Evolutionary conservation across 2,888 invertebrate species (phyloP).

Genomic region (Emmelina monodactyla): DNA sequence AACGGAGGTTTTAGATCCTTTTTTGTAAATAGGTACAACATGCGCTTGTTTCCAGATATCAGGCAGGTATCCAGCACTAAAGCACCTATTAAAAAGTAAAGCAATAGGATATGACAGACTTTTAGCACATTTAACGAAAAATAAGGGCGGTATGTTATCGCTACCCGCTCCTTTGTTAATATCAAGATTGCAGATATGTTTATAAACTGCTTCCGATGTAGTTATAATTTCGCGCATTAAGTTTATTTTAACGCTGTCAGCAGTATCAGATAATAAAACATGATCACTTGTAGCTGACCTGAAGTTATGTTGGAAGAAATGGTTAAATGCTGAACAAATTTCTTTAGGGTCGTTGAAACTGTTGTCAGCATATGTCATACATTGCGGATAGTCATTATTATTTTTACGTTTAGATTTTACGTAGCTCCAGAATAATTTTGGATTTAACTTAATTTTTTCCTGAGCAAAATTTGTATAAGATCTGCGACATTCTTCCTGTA

Average conservation of each 20-base stretch:
- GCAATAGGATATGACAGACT: not conserved
- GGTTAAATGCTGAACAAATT: not conserved
- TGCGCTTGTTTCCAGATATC: conserved; percentile 5
- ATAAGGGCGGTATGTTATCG: not conserved
- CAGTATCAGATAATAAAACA: not conserved
- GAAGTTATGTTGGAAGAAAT: not conserved
- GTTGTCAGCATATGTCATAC: not conserved
- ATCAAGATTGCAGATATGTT: not conserved
- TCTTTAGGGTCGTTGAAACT: not conserved
- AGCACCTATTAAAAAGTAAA: conserved; percentile 1
- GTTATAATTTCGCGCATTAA: not conserved
- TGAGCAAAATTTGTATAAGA: not conserved
- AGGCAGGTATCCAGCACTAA: conserved; percentile 3
- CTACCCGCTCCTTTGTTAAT: not conserved
- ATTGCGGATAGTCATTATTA: too few species aligned
- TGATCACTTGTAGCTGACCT: not conserved
- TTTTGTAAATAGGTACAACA: conserved; percentile 7
- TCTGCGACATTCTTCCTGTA: not conserved
- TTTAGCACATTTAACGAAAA: not conserved
- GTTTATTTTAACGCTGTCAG: not conserved
- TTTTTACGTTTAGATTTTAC: too few species aligned
- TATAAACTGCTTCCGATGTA: not conserved
- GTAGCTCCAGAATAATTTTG: not conserved
- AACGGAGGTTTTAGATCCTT: conserved; percentile 1
- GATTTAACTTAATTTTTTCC: not conserved